Evolutionary conservation across 2,888 invertebrate genomes (phyloP).

Genomic region (Uloborus plumipes): DNA sequence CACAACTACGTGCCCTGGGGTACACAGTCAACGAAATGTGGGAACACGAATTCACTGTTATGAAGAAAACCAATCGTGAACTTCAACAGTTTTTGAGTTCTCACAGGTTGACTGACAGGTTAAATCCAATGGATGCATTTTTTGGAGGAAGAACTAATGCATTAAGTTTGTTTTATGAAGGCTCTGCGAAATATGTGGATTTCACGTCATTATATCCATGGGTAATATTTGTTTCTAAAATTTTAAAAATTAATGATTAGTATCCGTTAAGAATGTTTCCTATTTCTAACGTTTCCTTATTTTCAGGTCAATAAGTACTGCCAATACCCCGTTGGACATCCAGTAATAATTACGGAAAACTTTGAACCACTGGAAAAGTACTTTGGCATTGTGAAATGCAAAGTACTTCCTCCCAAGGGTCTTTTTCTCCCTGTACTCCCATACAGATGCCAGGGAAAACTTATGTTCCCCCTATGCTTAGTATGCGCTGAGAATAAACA

Average conservation of each 20-base stretch:
- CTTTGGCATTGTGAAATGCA: constrained; percentile 68
- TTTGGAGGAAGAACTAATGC: no score
- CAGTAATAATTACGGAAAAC: constrained; percentile 65
- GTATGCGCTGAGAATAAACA: constrained; percentile 65
- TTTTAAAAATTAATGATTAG: no score
- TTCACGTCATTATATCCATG: no score
- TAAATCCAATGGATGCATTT: no score
- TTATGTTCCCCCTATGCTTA: constrained; percentile 9
- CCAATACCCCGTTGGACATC: constrained; percentile 67
- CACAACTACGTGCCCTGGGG: constrained; percentile 13
- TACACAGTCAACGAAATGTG: constrained; percentile 64
- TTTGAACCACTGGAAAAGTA: constrained; percentile 66
- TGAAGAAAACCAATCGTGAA: constrained; percentile 2
- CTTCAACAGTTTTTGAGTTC: neutral
- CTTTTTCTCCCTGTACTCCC: constrained; percentile 20
- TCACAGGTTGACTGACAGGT: no score
- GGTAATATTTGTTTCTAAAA: no score
- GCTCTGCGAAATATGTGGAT: no score
- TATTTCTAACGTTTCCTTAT: no score
- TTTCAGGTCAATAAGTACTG: constrained; percentile 16
- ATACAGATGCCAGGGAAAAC: constrained; percentile 62
- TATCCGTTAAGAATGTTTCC: no score
- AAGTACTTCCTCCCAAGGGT: constrained; percentile 66
- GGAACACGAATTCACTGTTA: constrained; percentile 66
- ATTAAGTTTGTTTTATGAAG: no score